Conservation (phyloP, 92 coral and sea anemone genomes). For the Porites divaricata region DNA sequence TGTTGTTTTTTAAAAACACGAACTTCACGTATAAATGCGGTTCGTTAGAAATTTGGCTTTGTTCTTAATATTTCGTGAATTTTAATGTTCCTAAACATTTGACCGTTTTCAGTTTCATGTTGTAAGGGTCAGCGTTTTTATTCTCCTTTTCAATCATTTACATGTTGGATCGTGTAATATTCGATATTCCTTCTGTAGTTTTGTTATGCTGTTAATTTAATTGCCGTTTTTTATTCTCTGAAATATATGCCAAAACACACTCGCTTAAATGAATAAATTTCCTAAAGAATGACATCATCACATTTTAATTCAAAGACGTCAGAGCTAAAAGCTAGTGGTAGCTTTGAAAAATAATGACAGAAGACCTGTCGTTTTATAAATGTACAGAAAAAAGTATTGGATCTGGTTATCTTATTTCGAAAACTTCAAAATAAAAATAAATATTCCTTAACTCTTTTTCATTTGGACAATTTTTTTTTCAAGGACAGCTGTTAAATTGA, state of each 20-base stretch:
- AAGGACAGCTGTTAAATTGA: no score
- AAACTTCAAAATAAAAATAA: no score
- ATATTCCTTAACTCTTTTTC: no score
- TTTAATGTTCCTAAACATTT: neutral
- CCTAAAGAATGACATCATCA: neutral
- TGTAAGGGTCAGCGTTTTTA: neutral
- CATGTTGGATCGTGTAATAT: neutral
- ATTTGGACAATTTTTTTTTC: no score
- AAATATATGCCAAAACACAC: slow-evolving; percentile 5
- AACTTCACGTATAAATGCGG: neutral
- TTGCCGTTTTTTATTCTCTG: neutral
- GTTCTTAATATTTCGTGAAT: slow-evolving; percentile 4
- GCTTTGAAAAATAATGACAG: neutral
- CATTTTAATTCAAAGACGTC: slow-evolving; percentile 22
- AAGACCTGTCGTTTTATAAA: no score
- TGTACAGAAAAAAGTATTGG: neutral
- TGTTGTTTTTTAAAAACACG: no score
- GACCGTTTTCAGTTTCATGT: neutral
- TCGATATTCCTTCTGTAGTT: neutral
- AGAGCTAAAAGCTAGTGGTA: neutral
- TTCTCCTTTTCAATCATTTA: neutral
- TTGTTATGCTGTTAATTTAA: slow-evolving; percentile 8
- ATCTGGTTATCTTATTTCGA: no score
- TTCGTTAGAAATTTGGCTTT: slow-evolving; percentile 10
- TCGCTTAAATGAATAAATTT: neutral